A percentile compares a stretch with the other conserved stretches of the same genome.
phyloP scores from a whole-genome alignment of 2,113 vertebrate species.

The Uria lomvia region DNA sequence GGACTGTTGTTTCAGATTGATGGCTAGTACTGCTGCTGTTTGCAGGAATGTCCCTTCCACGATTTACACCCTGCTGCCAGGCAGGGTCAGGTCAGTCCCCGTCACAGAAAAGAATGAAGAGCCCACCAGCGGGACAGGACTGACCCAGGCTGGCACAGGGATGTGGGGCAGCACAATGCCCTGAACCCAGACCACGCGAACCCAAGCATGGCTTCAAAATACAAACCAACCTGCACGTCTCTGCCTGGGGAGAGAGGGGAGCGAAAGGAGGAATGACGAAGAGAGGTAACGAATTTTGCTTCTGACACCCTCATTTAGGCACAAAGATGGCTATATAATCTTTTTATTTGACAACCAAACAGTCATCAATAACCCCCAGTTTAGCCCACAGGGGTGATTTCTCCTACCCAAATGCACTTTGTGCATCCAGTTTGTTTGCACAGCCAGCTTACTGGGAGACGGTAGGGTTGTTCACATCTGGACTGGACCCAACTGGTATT shows the following conservation, averaged over 20 bases:
- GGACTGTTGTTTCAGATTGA: neutral
- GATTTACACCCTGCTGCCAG: accelerated
- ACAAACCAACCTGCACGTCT: neutral
- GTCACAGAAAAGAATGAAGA: accelerated
- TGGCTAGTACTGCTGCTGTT: accelerated
- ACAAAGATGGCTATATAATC: neutral
- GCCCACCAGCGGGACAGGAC: too few relatives aligned
- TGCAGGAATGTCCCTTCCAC: accelerated
- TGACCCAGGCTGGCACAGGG: neutral
- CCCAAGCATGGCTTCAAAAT: neutral
- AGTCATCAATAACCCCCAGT: neutral
- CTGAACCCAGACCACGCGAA: accelerated
- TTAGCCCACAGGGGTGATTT: neutral
- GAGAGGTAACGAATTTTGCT: neutral
- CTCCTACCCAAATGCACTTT: neutral
- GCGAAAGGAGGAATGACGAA: neutral
- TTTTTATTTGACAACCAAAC: neutral
- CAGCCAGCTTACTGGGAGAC: neutral
- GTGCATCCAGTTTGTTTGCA: neutral
- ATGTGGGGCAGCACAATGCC: accelerated
- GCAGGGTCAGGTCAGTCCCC: neutral
- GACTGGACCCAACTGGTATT: neutral
- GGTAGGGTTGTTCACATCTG: neutral
- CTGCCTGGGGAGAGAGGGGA: neutral
- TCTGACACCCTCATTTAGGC: neutral